phyloP scores from a whole-genome alignment of 2,797 vertebrate genomes.

The Macropus fuliginosus region DNA sequence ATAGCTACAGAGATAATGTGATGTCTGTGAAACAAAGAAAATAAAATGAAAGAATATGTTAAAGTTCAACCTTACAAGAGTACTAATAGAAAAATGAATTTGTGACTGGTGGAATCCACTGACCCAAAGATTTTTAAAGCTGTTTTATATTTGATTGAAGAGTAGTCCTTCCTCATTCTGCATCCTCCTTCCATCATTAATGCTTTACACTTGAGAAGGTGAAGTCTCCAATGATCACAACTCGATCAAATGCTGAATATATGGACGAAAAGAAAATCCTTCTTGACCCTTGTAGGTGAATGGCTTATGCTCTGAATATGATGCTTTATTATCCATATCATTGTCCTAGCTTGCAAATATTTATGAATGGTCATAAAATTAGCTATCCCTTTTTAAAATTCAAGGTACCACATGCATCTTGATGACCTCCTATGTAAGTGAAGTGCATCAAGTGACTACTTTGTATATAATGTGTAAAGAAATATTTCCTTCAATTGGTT shows the following conservation, averaged over 20 bases:
- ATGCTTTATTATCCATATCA: constrained; percentile 66
- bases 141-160: constrained; percentile 3
- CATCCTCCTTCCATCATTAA: background rate
- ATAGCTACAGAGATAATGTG: background rate
- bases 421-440: constrained; percentile 3
- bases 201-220: constrained; percentile 34
- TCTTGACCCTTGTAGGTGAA: constrained; percentile 54
- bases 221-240: background rate
- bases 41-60: background rate
- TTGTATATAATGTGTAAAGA: background rate
- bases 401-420: background rate
- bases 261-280: constrained; percentile 17
- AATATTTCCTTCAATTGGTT: background rate
- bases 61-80: background rate
- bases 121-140: constrained; percentile 5
- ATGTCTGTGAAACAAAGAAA: background rate
- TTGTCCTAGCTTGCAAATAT: constrained; percentile 66
- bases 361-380: constrained; percentile 64
- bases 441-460: background rate
- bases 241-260: constrained; percentile 23
- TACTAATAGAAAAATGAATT: background rate
- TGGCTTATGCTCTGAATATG: constrained; percentile 45
- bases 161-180: background rate
- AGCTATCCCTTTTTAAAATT: constrained; percentile 45
- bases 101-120: background rate